phyloP scores from a whole-genome alignment of 2,888 invertebrate genomes.

The Aspidiotus rigidus region DNA sequence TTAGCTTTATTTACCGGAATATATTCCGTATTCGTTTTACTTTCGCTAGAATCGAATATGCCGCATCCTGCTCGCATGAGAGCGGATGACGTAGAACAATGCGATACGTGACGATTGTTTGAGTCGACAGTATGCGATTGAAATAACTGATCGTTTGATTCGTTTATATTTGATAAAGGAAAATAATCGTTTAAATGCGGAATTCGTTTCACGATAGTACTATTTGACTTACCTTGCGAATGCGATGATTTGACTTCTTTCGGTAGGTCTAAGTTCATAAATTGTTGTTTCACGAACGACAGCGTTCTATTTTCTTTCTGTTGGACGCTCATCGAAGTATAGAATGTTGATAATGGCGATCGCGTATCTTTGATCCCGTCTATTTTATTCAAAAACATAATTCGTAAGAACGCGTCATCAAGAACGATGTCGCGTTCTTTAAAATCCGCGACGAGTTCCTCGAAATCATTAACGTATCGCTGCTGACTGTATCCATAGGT shows the following conservation, averaged over 20 bases:
- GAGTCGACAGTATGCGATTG: too few relatives aligned
- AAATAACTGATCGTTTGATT: too few relatives aligned
- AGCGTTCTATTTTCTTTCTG: neutral
- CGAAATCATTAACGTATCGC: neutral
- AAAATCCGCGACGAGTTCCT: neutral
- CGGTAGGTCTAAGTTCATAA: neutral
- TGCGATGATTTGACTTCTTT: neutral
- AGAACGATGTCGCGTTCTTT: neutral
- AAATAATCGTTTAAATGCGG: too few relatives aligned
- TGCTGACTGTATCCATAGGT: neutral
- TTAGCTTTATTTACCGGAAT: too few relatives aligned
- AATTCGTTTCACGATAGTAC: too few relatives aligned
- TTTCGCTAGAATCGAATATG: too few relatives aligned
- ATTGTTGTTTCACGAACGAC: neutral
- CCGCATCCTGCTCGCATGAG: too few relatives aligned
- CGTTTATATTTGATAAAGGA: too few relatives aligned
- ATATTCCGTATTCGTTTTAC: too few relatives aligned
- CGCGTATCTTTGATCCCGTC: neutral
- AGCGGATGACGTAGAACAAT: too few relatives aligned
- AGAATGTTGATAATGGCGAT: neutral
- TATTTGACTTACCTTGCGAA: too few relatives aligned
- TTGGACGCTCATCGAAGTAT: neutral
- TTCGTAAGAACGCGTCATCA: neutral
- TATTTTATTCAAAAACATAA: neutral
- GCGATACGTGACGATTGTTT: too few relatives aligned